Percentiles rank a stretch among this genome's conserved stretches.
phyloP scores from a whole-genome alignment of 2,113 vertebrate genomes.

The Onychostoma macrolepis region DNA sequence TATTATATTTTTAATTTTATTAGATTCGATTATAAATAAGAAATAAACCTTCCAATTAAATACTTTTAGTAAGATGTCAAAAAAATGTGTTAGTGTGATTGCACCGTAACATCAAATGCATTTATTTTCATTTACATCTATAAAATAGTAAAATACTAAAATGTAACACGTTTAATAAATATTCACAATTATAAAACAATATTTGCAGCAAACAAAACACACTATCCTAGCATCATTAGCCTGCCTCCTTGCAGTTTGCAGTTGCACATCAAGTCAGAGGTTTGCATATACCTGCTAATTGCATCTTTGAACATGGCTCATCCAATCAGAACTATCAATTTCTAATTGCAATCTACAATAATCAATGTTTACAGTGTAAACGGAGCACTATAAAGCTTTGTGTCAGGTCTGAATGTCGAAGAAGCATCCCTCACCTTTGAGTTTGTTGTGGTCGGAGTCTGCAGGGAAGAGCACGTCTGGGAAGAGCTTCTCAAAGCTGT shows the following conservation, averaged over 20 bases:
- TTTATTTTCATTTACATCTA: background rate
- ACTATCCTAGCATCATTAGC: no score
- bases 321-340: background rate
- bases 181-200: background rate
- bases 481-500: slow-evolving; percentile 98
- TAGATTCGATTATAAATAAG: background rate
- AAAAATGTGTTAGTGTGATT: no score
- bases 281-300: background rate
- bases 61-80: background rate
- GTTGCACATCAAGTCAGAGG: background rate
- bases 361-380: background rate
- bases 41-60: background rate
- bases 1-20: no score
- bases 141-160: background rate
- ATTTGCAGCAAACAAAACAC: no score
- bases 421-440: slow-evolving; percentile 85
- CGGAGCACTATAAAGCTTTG: background rate
- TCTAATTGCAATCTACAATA: background rate
- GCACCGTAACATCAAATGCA: no score
- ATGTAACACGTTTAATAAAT: background rate
- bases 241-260: background rate
- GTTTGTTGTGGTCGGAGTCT: slow-evolving; percentile 97
- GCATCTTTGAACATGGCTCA: background rate
- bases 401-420: background rate
- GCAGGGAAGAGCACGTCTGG: slow-evolving; percentile 97